Base-by-base conservation (phyloP, 30 jellyfish, hydroid and myxozoan genomes). In the Aurelia sp. region DNA sequence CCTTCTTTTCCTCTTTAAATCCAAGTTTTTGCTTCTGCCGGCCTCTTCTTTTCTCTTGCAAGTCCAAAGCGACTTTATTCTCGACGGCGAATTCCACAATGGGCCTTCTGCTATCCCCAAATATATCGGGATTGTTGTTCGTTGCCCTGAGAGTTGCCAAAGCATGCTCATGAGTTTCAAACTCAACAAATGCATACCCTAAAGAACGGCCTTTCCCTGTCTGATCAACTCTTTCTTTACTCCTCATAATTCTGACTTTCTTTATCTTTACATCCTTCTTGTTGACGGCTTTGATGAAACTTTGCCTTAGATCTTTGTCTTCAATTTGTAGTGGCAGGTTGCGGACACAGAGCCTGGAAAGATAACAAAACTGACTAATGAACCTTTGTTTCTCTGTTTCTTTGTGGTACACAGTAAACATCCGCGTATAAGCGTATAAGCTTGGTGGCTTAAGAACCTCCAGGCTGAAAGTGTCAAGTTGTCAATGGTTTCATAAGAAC, bases 1-100 rank as follows among this genome's bases (percentile, higher is more conserved):
- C 85, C 47, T 52, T 52, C 10, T 24, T 52, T 35, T 31, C 82
- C 57, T 44, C 82, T 24, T 57, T 19, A 13, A 51, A 24, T 3
- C 53, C 91, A 41, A 79, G 18, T 52, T 90, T 90, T 8, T 61
- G 80, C 65, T 76, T 63, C 67, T 75, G 93, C 74, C 88, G 61
- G 40, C 80, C 97, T 50, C 84, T 90, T 35, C 96, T 79, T 76
- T 78, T 79, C 57, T 88, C 85, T 63, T 88, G 88, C 88, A 89
- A n/a, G 40, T 90, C 93, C 79, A 95, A 66, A 18, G 97, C 97
- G 16, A 71, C 85, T 50, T 91, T 77, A 53, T 90, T 95, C 72
- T 95, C 99, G 19, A 95, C 97, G 4, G 99, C 73, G 81, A 95
- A 95, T 66, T 95, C 99, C 44, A 95, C 99, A 61, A 95, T 95